Base-by-base conservation (phyloP, 37 sponge, comb jelly and placozoan species). In the Oopsacas minuta region DNA sequence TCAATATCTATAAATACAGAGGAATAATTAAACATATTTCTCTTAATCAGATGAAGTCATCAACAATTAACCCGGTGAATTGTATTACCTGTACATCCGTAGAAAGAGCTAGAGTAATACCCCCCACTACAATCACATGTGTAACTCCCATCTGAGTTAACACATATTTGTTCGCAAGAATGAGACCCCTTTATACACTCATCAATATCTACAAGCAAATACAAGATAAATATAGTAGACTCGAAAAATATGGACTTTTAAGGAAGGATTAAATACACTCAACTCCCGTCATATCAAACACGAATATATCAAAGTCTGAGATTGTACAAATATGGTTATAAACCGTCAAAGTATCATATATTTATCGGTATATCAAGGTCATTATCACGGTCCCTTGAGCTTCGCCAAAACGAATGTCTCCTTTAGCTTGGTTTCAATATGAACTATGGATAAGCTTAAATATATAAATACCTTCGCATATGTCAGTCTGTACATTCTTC, bases 111-210 rank as follows among this genome's bases (percentile, higher is more conserved):
- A n/a, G 75, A 7, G 5, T 25, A 25, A 86, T 82, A 89, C 0
- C 89, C 89, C 42, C 20, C 36, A 20, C 38, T 12, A 36, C 89
- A 89, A 22, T 23, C 35, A 83, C 89, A 89, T 10, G 20, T 36
- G 38, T 83, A 89, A 38, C 82, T 39, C 36, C 89, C 89, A 52
- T 36, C 53, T 34, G n/a, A 69, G 82, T 89, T 89, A 37, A 36
- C 38, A 49, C 89, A 89, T 0, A 23, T 10, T 34, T 89, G 89
- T 52, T 46, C 37, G 37, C 89, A 89, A 22, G 49, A 35, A 30
- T 37, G 36, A 61, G 30, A 53, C 5, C 37, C 81, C 23, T 37
- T 36, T 39, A 25, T 34, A 36, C 89, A 89, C 84, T 89, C 89
- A 86, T 89, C 84, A 38, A 89, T 36, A 86, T 89, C 89, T 89